Evolutionary conservation across 2,888 invertebrate genomes (phyloP), one percentile per base, ranked within the genome.

Genomic region (Xestia xanthographa): DNA sequence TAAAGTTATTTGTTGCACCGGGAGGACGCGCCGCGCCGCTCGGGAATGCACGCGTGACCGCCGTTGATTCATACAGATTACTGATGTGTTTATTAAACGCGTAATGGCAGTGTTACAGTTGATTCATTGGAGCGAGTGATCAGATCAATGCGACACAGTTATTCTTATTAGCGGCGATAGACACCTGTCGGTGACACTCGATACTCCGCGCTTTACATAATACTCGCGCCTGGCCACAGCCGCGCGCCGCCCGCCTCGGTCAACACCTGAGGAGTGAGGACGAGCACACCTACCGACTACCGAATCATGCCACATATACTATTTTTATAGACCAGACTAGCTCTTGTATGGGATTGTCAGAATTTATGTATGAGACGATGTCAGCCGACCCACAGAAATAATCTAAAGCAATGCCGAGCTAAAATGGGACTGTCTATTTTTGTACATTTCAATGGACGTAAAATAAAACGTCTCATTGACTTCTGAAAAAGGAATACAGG

Each of bases 131-230:
- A 81, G 78, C 84, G 80, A 77, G 72, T 86, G 76, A 89, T 86
- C 81, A 83, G 86, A 88, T 88, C 85, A 88, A 88, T 89, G 88
- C 75, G 79, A 86, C 83, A 89, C 82, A 91, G 87, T 92, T 90
- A 91, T 92, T 92, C 87, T 91, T 91, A 93, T 92, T 92, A 92
- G 87, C 85, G 79, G 75, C 86, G 89, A 87, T 89, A 91, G 90
- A 91, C 94, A 95, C 94, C 94, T 94, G 95, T 92, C 90, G 88
- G 86, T 84, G 94, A 91, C 86, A 95, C 85, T 90, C 87, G 94
- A 95, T 92, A 94, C 91, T 83, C 84, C 82, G 88, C 91, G 89
- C 90, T 93, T 94, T 93, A 93, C 92, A 92, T 94, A 94, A 94
- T 92, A 92, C 88, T 80, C 83, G 86, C 85, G 83, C 79, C 71